Percentiles rank a stretch among this genome's conserved stretches.
phyloP scores from a whole-genome alignment of 2,797 vertebrate genomes.

The Lepilemur septentrionalis region DNA sequence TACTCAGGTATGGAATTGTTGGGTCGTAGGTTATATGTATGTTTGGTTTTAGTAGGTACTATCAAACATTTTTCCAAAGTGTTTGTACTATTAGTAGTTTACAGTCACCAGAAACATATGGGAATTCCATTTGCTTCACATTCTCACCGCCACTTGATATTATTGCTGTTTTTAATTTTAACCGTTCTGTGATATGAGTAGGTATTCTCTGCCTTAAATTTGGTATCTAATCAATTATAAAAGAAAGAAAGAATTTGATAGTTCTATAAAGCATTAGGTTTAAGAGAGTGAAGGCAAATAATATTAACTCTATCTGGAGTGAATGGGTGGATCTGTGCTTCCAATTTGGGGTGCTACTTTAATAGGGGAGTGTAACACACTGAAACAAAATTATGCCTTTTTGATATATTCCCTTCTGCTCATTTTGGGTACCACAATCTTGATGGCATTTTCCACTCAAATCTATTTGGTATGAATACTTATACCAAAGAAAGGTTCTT shows the following conservation, averaged over 20 bases:
- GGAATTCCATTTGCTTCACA: neutral
- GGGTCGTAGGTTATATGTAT: neutral
- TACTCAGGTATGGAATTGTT: neutral
- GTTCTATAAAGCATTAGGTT: neutral
- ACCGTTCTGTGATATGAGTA: neutral
- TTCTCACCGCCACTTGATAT: neutral
- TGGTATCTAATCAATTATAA: neutral
- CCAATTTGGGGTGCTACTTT: neutral
- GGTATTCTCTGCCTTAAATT: neutral
- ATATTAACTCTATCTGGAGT: neutral
- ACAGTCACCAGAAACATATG: neutral
- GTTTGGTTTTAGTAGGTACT: neutral
- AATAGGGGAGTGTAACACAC: neutral
- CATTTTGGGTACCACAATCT: neutral
- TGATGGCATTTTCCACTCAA: neutral
- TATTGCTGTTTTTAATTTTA: neutral
- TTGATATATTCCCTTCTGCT: neutral
- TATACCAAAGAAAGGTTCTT: neutral
- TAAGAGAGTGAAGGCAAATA: neutral
- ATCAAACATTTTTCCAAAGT: neutral
- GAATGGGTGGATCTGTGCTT: neutral
- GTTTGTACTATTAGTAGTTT: neutral
- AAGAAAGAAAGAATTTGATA: neutral
- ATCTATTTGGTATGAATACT: neutral
- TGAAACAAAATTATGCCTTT: neutral